Evolutionary conservation across 2,797 vertebrate species (phyloP).

Genomic region (Octomys mimax): DNA sequence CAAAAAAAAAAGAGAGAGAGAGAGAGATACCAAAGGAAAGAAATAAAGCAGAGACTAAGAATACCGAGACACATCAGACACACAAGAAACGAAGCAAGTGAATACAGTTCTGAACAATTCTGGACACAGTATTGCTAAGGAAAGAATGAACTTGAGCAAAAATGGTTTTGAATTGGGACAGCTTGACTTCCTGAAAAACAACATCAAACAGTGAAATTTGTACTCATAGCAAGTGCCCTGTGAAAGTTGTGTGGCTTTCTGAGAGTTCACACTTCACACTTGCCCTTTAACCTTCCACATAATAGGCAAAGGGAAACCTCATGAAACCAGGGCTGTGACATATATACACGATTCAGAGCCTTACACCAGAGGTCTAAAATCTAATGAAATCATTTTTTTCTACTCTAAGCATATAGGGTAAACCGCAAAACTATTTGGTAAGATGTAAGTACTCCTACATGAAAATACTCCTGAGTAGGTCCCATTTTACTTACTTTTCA

Average conservation of each 20-base stretch:
- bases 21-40: background rate
- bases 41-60: background rate
- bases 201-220: background rate
- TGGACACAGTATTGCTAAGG: background rate
- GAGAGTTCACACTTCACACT: background rate
- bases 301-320: background rate
- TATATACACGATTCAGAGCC: accelerated
- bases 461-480: background rate
- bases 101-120: background rate
- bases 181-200: background rate
- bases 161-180: background rate
- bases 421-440: background rate
- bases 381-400: background rate
- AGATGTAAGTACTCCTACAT: background rate
- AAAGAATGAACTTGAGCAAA: background rate
- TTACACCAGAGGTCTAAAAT: background rate
- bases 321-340: background rate
- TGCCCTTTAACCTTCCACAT: background rate
- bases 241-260: background rate
- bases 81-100: background rate
- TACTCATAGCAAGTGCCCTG: accelerated
- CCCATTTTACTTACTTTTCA: background rate
- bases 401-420: accelerated
- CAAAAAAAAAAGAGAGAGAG: background rate
- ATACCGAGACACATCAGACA: background rate